Base-by-base conservation (phyloP, 2,113 vertebrate genomes). In the Zootoca vivipara region DNA sequence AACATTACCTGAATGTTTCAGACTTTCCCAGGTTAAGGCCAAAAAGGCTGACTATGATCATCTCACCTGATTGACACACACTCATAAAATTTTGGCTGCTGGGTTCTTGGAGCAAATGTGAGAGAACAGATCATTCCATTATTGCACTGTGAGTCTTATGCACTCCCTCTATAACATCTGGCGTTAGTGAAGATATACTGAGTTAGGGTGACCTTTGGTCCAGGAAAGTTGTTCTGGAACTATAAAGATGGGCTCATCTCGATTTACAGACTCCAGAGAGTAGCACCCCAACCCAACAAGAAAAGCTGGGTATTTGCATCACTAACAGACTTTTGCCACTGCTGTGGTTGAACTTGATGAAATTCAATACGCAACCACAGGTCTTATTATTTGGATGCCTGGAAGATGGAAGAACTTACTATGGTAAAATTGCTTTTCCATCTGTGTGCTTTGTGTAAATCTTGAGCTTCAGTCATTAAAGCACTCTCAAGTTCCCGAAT, bases 31-130 rank as follows among this genome's bases (percentile, higher is more conserved):
- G n/a, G 38, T 33, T 38, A 67, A 24, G 38, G 42, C 62, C 87
- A 88, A 83, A 38, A 24, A 69, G 30, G 8, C 58, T 26, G 10
- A 56, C 42, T 78, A 38, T 77, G n/a, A 38, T 69, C 40, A 78
- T 52, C 15, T 83, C 87, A 77, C 73, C 80, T 83, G 72, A 33
- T 65, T 62, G 38, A 73, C 35, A 40, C 35, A 52, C 12, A 20
- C 87, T 67, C 72, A 67, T 88, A 88, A 88, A 88, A 69, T n/a
- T 78, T 52, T 22, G 40, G 8, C 72, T 83, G 30, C 58, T 83
- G n/a, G 87, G 52, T 83, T 78, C 81, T 88, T 88, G 72, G 73
- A 77, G n/a, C n/a, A 46, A 82, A 67, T 56, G 42, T 52, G 65
- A 88, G 22, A 52, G 56, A 82, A 42, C 78, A 82, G 40, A 83